These are phyloP conservation scores for Heterotis niloticus DNA, from an alignment of 2,113 vertebrate species.

Conservation along the genomic window DNA sequence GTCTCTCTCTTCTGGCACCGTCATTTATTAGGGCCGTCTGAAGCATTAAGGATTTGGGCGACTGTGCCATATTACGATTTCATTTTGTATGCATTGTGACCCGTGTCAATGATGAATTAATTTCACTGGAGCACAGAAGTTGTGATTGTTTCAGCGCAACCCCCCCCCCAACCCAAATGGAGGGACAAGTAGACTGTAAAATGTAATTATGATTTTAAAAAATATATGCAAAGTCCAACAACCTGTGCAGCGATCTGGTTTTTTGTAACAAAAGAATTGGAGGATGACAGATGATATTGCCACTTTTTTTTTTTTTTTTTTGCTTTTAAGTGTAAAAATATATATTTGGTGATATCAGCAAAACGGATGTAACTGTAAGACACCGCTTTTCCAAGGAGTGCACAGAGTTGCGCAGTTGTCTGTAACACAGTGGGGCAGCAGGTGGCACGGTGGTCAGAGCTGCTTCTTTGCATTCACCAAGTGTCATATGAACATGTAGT, in stretches of 20 bases:
- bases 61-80: constrained; percentile 58
- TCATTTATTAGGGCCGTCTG: constrained; percentile 91
- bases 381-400: no score
- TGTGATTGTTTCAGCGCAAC: constrained; percentile 71
- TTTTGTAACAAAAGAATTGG: neutral
- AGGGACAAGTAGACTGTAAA: constrained; percentile 61
- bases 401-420: no score
- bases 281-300: no score
- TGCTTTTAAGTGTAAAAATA: no score
- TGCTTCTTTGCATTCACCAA: no score
- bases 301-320: no score
- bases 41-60: constrained; percentile 71
- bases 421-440: no score
- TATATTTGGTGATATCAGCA: constrained; percentile 23
- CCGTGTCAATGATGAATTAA: constrained; percentile 73
- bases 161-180: constrained; percentile 38
- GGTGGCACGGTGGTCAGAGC: no score
- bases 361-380: neutral
- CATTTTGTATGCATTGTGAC: constrained; percentile 71
- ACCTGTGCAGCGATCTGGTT: neutral
- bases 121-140: constrained; percentile 80
- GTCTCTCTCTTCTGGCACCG: constrained; percentile 66
- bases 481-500: no score
- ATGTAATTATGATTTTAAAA: constrained; percentile 43
- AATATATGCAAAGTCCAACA: neutral